Base-by-base conservation (phyloP, 1,140 invertebrate genomes). In the Cotesia typhae region DNA sequence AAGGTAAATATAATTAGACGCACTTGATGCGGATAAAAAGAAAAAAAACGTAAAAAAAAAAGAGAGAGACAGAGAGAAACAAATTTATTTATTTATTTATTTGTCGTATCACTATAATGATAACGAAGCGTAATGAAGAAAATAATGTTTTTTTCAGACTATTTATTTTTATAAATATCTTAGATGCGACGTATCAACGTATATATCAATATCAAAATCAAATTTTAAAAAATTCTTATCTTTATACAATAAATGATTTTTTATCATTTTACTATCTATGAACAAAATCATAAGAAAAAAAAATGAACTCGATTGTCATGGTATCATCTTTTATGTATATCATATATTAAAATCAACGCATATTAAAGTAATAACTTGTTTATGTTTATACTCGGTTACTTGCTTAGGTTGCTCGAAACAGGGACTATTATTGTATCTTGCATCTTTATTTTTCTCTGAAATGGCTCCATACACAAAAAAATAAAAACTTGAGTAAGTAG, bases 131-230 rank as follows among this genome's bases (percentile, higher is more conserved):
- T 53, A 20, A 70, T 12, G 37, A 59, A 37, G 35, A 36, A 59
- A 60, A 74, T 10, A 60, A 57, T 72, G 64, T 52, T 72, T 76
- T 80, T 82, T 67, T 83, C 78, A 85, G 85, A 84, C 81, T 86
- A 87, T 86, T 87, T 87, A 86, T 87, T 86, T 87, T 86, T 87
- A 86, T 86, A 86, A 84, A 85, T 85, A 85, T 83, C 77, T 77
- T 78, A 73, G 74, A 73, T 74, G 69, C 75, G 77, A 78, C 74
- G 51, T 47, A 6, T 6, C 5, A 47, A 47, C 41, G 41, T 47
- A 47, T 47, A 47, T 47, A 47, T 63, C 53, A 69, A 60, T n/a
- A 28, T 47, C 20, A 67, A 17, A 53, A 53, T 51, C 4, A 51
- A 67, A 53, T 52, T 52, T 20, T 12, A 53, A 51, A 17, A 20